Percentiles rank a stretch among this genome's conserved stretches.
Conservation (phyloP, 2,797 vertebrate genomes). For the Myotis findleyi region DNA sequence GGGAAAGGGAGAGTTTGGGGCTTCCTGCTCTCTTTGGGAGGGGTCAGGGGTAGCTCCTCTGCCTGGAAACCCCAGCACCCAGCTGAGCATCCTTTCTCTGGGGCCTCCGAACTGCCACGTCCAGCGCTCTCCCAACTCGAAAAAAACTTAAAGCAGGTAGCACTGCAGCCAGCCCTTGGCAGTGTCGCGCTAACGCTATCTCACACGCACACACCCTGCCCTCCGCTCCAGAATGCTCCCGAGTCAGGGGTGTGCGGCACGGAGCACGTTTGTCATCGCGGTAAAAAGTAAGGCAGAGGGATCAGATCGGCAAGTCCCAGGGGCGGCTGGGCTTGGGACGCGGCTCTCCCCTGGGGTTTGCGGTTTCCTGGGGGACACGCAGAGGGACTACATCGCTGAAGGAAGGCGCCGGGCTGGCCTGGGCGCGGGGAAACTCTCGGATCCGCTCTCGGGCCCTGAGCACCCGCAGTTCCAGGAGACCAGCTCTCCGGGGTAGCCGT, state of each 20-base stretch:
- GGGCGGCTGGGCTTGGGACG: background rate
- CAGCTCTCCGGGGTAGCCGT: background rate
- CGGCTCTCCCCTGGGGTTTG: background rate
- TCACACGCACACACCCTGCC: background rate
- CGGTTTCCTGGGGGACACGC: too few relatives aligned
- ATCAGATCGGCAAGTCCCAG: background rate
- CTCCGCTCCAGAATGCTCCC: background rate
- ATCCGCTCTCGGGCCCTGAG: background rate
- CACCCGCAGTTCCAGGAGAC: background rate
- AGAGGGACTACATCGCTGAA: background rate
- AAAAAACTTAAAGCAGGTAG: background rate
- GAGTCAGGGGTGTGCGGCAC: background rate
- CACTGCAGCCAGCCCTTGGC: background rate
- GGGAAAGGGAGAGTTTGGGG: background rate
- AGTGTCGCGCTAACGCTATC: background rate
- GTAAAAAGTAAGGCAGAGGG: background rate
- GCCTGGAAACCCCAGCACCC: background rate
- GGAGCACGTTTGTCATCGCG: accelerated
- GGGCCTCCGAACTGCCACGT: background rate
- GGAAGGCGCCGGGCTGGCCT: background rate
- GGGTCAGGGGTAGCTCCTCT: background rate
- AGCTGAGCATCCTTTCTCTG: background rate
- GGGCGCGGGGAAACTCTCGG: background rate
- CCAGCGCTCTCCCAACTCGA: background rate
- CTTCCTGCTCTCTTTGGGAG: background rate